Base-by-base conservation (phyloP, 2,113 vertebrate genomes). In the Cyprinodon tularosa region DNA sequence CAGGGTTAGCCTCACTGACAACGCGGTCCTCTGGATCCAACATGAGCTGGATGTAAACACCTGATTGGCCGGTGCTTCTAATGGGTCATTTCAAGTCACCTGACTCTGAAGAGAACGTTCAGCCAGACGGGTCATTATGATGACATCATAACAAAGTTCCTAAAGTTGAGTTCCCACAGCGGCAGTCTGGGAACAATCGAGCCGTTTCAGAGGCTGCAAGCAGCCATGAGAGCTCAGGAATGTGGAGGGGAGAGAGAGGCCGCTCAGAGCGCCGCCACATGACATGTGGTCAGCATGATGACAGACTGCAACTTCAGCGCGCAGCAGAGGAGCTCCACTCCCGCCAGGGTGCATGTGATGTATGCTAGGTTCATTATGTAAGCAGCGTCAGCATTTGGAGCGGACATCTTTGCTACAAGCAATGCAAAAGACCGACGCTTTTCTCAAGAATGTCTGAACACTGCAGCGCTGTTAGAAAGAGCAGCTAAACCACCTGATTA, bases 1-100 rank as follows among this genome's bases (percentile, higher is more conserved):
- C 15, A 53, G 17, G 42, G 29, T 9, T 10, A 40, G 9, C 29
- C 64, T 53, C 42, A 59, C 29, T 63, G 14, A 17, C 7, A 40
- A 53, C n/a, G 29, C 14, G 57, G 17, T 53, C 17, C 1, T 77
- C 63, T 66, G 13, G 12, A 59, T 17, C 53, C 59, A 66, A 62
- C 48, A 72, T 1, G 6, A 80, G 85, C 66, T 64, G 48, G 17
- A 22, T 17, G 76, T 86, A 53, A 82, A 82, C 73, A 80, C 22
- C 4, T 50, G 14, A 48, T 48, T 29, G 29, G 29, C 29, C 29
- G 29, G 29, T 29, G 29, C 29, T 29, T 29, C 29, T 29, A 29
- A 29, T 29, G 29, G 82, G 80, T 84, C 3, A 3, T 40, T 68
- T 85, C 62, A 3, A 29, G 29, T 29, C 29, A 29, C 29, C 29